Percentiles rank a stretch among this genome's conserved stretches.
Evolutionary conservation across 2,113 vertebrate species (phyloP).

Genomic region (Trogon surrucura): DNA sequence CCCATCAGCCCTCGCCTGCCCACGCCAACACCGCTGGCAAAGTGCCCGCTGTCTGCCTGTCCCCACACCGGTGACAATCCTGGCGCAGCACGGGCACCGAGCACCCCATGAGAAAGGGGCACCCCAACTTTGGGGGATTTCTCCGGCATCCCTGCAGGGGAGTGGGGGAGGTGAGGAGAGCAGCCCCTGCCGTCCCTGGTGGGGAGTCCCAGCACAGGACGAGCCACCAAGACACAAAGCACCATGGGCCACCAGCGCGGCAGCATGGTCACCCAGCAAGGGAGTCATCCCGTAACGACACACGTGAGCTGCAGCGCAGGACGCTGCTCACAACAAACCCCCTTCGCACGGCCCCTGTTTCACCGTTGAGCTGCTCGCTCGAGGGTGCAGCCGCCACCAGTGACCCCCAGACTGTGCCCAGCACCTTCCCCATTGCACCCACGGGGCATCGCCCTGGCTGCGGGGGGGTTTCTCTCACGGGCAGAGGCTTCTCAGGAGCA

Average conservation of each 20-base stretch:
- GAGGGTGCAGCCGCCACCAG: neutral
- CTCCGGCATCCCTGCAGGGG: neutral
- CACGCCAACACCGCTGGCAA: fast-evolving
- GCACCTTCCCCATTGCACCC: neutral
- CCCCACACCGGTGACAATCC: fast-evolving
- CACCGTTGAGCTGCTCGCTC: neutral
- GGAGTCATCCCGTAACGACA: neutral
- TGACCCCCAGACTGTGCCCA: neutral
- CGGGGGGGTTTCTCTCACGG: neutral
- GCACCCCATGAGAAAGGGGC: neutral
- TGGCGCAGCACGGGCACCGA: fast-evolving
- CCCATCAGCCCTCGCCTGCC: neutral
- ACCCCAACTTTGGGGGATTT: neutral
- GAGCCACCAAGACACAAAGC: fast-evolving
- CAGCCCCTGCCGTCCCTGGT: fast-evolving
- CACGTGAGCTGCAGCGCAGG: fast-evolving
- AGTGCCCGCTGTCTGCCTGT: fast-evolving
- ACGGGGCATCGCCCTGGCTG: fast-evolving
- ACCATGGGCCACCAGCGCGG: neutral
- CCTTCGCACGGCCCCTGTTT: neutral
- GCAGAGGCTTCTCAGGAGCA: neutral
- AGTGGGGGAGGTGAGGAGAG: fast-evolving
- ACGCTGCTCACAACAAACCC: neutral
- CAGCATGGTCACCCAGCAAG: neutral
- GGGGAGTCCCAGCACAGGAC: neutral